Percentiles rank a stretch among this genome's conserved stretches.
Conservation (phyloP, 2,797 vertebrate species). For the Darevskia mixta region DNA sequence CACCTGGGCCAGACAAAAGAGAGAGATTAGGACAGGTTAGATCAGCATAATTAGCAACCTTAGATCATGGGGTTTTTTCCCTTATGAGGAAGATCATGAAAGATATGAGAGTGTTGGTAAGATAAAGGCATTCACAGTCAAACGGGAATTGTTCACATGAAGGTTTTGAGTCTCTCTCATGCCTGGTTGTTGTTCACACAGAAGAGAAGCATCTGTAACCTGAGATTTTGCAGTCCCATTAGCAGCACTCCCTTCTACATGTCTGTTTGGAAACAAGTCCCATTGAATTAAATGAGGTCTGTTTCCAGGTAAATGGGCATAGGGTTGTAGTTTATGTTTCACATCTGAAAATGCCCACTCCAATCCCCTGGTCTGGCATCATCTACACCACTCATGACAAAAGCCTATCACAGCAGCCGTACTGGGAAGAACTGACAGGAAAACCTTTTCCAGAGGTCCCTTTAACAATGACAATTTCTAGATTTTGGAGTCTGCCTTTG, state of each 20-base stretch:
- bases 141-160: background rate
- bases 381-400: background rate
- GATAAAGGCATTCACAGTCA: background rate
- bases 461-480: background rate
- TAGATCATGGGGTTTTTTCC: background rate
- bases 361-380: background rate
- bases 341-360: background rate
- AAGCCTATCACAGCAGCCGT: background rate
- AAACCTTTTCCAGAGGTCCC: background rate
- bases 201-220: background rate
- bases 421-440: background rate
- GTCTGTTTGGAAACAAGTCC: background rate
- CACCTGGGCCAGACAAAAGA: background rate
- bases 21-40: background rate
- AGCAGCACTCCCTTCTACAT: background rate
- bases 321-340: background rate
- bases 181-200: background rate
- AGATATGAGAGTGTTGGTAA: background rate
- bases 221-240: background rate
- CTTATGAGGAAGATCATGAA: background rate
- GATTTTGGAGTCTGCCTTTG: background rate
- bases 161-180: background rate
- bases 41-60: background rate
- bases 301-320: background rate
- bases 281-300: background rate